Evolutionary conservation across 1,140 invertebrate genomes (phyloP), one percentile per base, ranked within the genome.

Genomic region (Temnothorax longispinosus): DNA sequence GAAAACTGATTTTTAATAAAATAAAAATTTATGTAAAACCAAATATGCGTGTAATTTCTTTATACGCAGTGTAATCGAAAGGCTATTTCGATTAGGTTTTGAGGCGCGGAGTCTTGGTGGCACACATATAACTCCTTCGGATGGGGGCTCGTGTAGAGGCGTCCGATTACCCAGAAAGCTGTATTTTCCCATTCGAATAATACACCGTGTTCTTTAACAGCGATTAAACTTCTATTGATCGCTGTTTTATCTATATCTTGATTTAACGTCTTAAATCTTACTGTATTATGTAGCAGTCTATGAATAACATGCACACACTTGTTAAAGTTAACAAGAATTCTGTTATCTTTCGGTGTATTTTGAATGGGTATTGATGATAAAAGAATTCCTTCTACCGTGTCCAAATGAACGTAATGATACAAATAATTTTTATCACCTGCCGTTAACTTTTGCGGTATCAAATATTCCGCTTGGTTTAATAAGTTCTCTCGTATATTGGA

Each of bases 61-160:
- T 27, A 27, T 27, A 27, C 27, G 27, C 27, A 27, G 27, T 27
- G 27, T 67, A 98, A 94, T 87, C 97, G 96, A 93, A 98, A 98
- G 15, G 97, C 97, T 92, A 98, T 96, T 96, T 98, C 98, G 8
- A 98, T 96, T 78, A 98, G 96, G 95, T 98, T 98, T 93, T 98
- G 97, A 0, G 97, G 97, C 8, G 97, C 96, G 60, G 96, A 96
- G 85, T 98, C 97, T 86, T 97, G 96, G 93, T 98, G 98, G 94
- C 98, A 98, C 44, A 98, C 96, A 91, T 98, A 98, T 0, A 98
- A 94, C 93, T 98, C 97, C 91, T 97, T 96, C 11, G 96, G 96
- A 90, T 97, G 96, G 0, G 97, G 97, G 67, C 96, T 96, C 81
- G 96, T 96, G 91, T 98, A 97, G 13, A 98, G 94, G 54, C 97